Evolutionary conservation across 2,888 invertebrate genomes (phyloP).

Genomic region (Agelastica alni): DNA sequence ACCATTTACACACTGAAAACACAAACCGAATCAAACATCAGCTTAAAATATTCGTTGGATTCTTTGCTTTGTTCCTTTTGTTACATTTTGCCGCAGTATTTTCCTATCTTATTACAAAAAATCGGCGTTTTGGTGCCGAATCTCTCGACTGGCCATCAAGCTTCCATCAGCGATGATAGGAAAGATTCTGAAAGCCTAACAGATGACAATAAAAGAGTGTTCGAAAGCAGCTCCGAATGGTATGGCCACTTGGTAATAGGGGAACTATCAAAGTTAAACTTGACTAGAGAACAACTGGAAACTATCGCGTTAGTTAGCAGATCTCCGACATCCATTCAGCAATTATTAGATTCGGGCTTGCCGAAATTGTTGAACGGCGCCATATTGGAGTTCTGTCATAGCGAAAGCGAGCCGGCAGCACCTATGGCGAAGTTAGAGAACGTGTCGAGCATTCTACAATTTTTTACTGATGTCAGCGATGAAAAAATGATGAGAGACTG

Average conservation of each 20-base stretch:
- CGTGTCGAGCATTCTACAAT: conserved; percentile 73
- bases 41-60: conserved; percentile 84
- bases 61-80: conserved; percentile 85
- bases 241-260: conserved; percentile 63
- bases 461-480: conserved; percentile 79
- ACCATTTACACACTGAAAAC: conserved; percentile 78
- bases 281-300: conserved; percentile 70
- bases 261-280: conserved; percentile 61
- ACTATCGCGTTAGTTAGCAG: conserved; percentile 81
- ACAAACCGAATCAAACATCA: conserved; percentile 69
- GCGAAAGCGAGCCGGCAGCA: conserved; percentile 43
- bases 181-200: conserved; percentile 66
- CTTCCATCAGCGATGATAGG: conserved; percentile 65
- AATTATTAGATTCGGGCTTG: conserved; percentile 76
- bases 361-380: conserved; percentile 67
- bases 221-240: conserved; percentile 61
- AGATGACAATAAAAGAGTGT: conserved; percentile 67
- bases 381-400: conserved; percentile 59
- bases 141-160: conserved; percentile 58
- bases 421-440: conserved; percentile 64
- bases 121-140: conserved; percentile 68
- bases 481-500: conserved; percentile 85
- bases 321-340: conserved; percentile 76
- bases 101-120: conserved; percentile 72
- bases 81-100: conserved; percentile 78